Evolutionary conservation across 2,797 vertebrate species (phyloP).

Genomic region (Lutjanus argentimaculatus): DNA sequence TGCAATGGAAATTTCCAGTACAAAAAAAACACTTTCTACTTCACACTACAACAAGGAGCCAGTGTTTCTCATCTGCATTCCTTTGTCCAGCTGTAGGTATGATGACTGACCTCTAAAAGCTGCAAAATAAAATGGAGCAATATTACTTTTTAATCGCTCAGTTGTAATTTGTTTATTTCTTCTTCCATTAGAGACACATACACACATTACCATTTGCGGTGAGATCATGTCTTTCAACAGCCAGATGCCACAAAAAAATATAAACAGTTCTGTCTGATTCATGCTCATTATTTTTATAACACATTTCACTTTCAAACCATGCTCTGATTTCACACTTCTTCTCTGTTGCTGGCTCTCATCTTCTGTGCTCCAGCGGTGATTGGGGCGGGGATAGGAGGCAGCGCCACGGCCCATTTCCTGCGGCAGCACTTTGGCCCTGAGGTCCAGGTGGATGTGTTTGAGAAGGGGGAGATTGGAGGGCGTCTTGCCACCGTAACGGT

Average conservation of each 20-base stretch:
- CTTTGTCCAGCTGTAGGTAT: neutral
- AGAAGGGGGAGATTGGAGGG: slow-evolving; percentile 91
- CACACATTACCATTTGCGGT: neutral
- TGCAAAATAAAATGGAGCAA: neutral
- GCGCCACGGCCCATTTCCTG: slow-evolving; percentile 92
- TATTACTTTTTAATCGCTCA: neutral
- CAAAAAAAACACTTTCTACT: neutral
- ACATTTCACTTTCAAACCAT: neutral
- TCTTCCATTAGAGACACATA: neutral
- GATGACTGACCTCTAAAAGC: neutral
- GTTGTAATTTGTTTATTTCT: neutral
- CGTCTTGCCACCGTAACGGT: slow-evolving; percentile 94
- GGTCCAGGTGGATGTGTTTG: slow-evolving; percentile 95
- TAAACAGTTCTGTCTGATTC: neutral
- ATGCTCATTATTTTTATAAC: neutral
- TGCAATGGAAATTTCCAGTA: slow-evolving; percentile 3
- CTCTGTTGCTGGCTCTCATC: neutral
- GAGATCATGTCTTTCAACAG: neutral
- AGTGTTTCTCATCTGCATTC: neutral
- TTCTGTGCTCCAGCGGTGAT: slow-evolving; percentile 88
- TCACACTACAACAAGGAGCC: neutral
- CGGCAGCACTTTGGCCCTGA: slow-evolving; percentile 97
- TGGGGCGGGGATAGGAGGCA: slow-evolving; percentile 96
- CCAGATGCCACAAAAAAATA: neutral
- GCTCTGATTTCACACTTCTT: neutral